These are phyloP conservation scores for Neoscelio sp. DNA, from an alignment of 2,888 invertebrate species.

Conservation along the genomic window DNA sequence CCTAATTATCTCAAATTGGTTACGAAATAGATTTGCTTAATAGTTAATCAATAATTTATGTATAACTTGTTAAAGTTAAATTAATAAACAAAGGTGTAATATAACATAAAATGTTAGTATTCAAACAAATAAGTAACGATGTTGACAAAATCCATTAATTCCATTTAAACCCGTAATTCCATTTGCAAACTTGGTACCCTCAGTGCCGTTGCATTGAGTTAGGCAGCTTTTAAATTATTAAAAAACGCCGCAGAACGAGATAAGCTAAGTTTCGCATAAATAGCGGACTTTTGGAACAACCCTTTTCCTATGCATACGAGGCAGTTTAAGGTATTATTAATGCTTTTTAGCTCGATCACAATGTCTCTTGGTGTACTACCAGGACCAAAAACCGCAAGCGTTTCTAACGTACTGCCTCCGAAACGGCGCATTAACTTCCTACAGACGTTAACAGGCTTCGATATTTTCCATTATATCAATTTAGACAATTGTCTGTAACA, in stretches of 20 bases:
- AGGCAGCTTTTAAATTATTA: constrained; percentile 47
- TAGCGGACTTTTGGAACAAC: constrained; percentile 32
- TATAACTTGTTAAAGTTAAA: no score
- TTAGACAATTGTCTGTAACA: constrained; percentile 52
- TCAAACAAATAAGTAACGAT: no score
- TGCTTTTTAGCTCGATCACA: constrained; percentile 63
- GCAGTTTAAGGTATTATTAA: constrained; percentile 66
- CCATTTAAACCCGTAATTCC: no score
- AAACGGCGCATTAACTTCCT: constrained; percentile 63
- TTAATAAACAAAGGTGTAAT: no score
- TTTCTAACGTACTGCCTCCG: constrained; percentile 50
- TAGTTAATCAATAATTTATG: no score
- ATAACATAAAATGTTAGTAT: no score
- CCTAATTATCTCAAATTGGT: no score
- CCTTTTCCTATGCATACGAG: constrained; percentile 51
- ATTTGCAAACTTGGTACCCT: constrained; percentile 16
- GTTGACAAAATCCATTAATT: no score
- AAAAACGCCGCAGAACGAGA: constrained; percentile 57
- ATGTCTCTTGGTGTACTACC: constrained; percentile 49
- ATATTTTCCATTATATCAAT: constrained; percentile 60
- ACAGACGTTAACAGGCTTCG: constrained; percentile 64
- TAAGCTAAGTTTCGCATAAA: constrained; percentile 56
- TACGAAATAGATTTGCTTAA: no score
- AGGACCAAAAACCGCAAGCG: constrained; percentile 57
- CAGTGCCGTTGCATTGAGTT: constrained; percentile 29